Evolutionary conservation across 1,140 invertebrate genomes (phyloP), one percentile per base, ranked within the genome.

Genomic region (Meteorus sp.): DNA sequence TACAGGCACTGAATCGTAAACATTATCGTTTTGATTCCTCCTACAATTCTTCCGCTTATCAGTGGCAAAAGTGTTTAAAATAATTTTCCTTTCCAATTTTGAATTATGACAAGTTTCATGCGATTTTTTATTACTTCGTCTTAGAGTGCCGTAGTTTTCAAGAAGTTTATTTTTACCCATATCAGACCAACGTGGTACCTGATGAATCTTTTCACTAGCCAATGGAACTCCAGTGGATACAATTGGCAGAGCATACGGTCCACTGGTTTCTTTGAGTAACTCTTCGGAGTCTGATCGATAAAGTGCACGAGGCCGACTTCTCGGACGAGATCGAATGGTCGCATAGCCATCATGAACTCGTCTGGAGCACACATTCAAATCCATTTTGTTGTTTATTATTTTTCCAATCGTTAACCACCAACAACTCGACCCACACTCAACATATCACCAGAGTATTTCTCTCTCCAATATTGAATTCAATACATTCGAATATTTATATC

Each of bases 301-400:
- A 9, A 77, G 55, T 4, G 71, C 66, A 6, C 75, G 67, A 0
- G 73, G 73, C 15, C 74, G 56, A 51, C 60, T 72, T 9, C 74
- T 70, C 29, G 71, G 73, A 5, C 73, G 82, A 8, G 86, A 83
- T 55, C 90, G 81, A 56, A 92, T 89, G 1, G 90, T 92, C 37
- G 89, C 89, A 76, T 91, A 92, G 35, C 90, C 89, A 73, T 92
- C 89, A 73, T 91, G 86, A 11, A 92, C 85, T 37, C 87, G 85
- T 55, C 84, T 85, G 51, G 82, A 82, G 69, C 81, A 71, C 20
- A 77, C 73, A 44, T 73, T 77, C 11, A 73, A 56, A 63, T 78
- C 74, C 76, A 78, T 77, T 47, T 39, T 63, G 25, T 8, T 37
- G 31, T 22, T 3, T 23, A 17, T 29, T 17, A 48, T 17, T 22